Conservation (phyloP, 2,888 invertebrate species). For the Netelia virgata region DNA sequence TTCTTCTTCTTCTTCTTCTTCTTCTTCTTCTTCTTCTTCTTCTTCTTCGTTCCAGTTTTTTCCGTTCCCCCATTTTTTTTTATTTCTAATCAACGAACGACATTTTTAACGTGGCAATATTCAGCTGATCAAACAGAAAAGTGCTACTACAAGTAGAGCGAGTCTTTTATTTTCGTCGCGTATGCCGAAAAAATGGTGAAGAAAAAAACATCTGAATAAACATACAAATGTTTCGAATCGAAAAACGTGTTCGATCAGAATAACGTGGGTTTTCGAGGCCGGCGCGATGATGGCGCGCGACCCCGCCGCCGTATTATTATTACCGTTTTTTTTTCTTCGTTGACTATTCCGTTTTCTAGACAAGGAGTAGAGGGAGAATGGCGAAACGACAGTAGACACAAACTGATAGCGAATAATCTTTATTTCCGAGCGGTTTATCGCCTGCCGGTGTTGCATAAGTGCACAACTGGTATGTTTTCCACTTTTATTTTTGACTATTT, state of each 20-base stretch:
- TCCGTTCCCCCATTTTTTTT: background rate
- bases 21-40: background rate
- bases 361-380: constrained; percentile 32
- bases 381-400: constrained; percentile 69
- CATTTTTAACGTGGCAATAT: constrained; percentile 72
- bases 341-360: background rate
- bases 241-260: constrained; percentile 33
- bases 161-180: constrained; percentile 61
- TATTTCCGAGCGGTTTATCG: constrained; percentile 64
- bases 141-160: constrained; percentile 61
- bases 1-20: background rate
- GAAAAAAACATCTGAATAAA: constrained; percentile 76
- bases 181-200: constrained; percentile 43
- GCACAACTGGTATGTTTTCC: constrained; percentile 60
- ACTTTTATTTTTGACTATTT: constrained; percentile 7
- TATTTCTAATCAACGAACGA: constrained; percentile 63
- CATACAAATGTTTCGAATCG: constrained; percentile 30
- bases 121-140: constrained; percentile 74
- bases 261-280: constrained; percentile 45
- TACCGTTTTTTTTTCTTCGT: constrained; percentile 1
- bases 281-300: background rate
- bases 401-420: constrained; percentile 78
- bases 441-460: constrained; percentile 61
- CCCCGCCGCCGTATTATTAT: background rate
- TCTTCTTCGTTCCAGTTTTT: constrained; percentile 1